A percentile compares a stretch with the other conserved stretches of the same genome.
These are phyloP conservation scores for Rhincodon typus DNA, from an alignment of 2,797 vertebrate species.

Conservation along the genomic window DNA sequence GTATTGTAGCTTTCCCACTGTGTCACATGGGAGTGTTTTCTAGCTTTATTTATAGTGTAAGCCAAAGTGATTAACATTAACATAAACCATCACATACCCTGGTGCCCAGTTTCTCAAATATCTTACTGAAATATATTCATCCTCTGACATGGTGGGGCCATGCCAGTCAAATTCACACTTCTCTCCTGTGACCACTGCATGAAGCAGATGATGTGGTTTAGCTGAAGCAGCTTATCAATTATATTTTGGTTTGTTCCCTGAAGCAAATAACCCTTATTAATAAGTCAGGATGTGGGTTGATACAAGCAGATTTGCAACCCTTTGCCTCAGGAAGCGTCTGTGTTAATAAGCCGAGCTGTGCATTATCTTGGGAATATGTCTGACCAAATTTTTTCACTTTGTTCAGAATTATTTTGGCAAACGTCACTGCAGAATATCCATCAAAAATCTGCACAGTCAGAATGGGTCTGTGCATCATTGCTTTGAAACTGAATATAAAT, in stretches of 20 bases:
- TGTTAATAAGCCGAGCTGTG: constrained; percentile 51
- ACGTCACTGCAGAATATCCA: constrained; percentile 16
- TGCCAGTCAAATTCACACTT: constrained; percentile 42
- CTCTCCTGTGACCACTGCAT: constrained; percentile 51
- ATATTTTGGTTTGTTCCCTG: constrained; percentile 52
- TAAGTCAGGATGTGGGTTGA: constrained; percentile 53
- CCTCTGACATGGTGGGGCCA: background rate
- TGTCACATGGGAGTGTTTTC: background rate
- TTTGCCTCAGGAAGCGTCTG: constrained; percentile 49
- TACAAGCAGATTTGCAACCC: constrained; percentile 51
- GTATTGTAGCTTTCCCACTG: background rate
- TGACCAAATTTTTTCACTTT: constrained; percentile 18
- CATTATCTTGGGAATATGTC: constrained; percentile 36
- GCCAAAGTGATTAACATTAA: constrained; percentile 12
- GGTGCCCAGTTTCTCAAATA: background rate
- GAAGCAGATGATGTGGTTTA: constrained; percentile 47
- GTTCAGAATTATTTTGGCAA: constrained; percentile 24
- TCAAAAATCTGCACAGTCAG: background rate
- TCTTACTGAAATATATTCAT: background rate
- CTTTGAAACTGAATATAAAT: constrained; percentile 1
- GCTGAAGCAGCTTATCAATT: constrained; percentile 52
- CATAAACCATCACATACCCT: background rate
- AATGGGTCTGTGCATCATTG: background rate
- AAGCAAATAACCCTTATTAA: constrained; percentile 55
- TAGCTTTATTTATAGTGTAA: background rate